Evolutionary conservation across 2,797 vertebrate genomes (phyloP).

Genomic region (Bradypodion pumilum): DNA sequence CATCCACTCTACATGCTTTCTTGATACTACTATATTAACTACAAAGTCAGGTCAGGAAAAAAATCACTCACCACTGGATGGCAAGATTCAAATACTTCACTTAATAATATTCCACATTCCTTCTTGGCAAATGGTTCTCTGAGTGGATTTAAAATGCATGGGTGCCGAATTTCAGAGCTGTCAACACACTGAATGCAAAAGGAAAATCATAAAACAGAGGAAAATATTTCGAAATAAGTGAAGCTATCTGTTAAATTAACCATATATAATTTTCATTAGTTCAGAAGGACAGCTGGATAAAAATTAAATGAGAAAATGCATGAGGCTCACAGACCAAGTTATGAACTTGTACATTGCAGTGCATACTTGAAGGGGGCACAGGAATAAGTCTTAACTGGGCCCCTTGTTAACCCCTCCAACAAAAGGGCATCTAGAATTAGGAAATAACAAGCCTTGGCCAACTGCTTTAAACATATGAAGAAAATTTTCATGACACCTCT

Average conservation of each 20-base stretch:
- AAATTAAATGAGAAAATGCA: background rate
- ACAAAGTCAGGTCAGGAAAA: background rate
- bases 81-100: constrained; percentile 92
- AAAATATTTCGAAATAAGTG: background rate
- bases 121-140: constrained; percentile 94
- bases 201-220: constrained; percentile 24
- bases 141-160: constrained; percentile 89
- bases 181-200: constrained; percentile 85
- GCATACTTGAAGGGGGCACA: background rate
- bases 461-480: background rate
- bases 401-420: background rate
- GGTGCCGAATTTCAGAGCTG: constrained; percentile 88
- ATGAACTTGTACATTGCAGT: background rate
- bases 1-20: background rate
- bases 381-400: background rate
- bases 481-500: background rate
- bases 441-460: background rate
- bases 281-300: background rate
- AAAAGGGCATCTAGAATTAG: background rate
- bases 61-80: constrained; percentile 96
- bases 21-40: background rate
- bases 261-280: background rate
- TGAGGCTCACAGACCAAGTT: background rate
- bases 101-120: constrained; percentile 87
- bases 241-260: background rate